A percentile compares a stretch with the other conserved stretches of the same genome.
These are phyloP conservation scores for Tenebrosternarchus preto DNA, from an alignment of 2,113 vertebrate species.

Conservation along the genomic window DNA sequence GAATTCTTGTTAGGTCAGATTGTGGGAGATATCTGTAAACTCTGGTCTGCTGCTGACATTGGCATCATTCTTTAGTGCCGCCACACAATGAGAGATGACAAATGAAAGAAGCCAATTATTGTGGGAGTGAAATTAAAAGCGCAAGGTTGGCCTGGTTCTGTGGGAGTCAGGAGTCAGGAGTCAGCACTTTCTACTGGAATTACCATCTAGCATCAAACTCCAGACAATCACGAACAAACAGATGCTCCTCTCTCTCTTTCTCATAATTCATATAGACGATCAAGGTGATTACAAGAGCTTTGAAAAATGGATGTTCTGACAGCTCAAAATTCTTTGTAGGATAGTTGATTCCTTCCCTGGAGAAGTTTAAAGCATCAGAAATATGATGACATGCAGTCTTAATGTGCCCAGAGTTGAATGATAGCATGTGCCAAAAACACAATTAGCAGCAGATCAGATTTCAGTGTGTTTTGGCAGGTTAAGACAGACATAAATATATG, in stretches of 20 bases:
- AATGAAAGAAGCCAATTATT: constrained; percentile 69
- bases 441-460: neutral
- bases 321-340: constrained; percentile 28
- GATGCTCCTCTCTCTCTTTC: neutral
- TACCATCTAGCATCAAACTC: constrained; percentile 40
- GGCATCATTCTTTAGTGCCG: constrained; percentile 64
- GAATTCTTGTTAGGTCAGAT: constrained; percentile 29
- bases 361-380: constrained; percentile 8
- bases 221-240: constrained; percentile 53
- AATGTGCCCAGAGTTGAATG: neutral
- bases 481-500: neutral
- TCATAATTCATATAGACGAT: constrained; percentile 49
- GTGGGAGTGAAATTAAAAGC: constrained; percentile 64
- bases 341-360: neutral
- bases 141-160: constrained; percentile 59
- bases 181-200: constrained; percentile 53
- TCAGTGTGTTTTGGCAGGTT: neutral
- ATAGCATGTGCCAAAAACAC: neutral
- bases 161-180: constrained; percentile 52
- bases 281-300: constrained; percentile 55
- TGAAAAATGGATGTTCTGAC: constrained; percentile 45
- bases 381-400: neutral
- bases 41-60: constrained; percentile 48
- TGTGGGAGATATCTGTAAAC: constrained; percentile 32
- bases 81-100: constrained; percentile 62